Evolutionary conservation across 2,888 invertebrate genomes (phyloP).

Genomic region (Diploptera punctata): DNA sequence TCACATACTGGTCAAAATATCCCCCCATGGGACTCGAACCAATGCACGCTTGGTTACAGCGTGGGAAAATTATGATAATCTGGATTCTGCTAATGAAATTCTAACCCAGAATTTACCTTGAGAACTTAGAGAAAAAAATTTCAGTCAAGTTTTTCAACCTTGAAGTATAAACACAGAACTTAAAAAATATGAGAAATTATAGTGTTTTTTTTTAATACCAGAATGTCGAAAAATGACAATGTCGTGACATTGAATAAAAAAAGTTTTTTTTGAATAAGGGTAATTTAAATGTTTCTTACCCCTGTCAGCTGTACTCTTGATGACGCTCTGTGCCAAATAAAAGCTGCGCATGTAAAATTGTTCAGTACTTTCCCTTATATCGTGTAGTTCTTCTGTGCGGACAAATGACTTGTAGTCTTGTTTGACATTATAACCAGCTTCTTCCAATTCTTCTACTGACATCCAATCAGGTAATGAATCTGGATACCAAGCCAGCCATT

Average conservation of each 20-base stretch:
- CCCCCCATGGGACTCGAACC: too few relatives aligned
- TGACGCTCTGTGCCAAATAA: slow-evolving; percentile 62
- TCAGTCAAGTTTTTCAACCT: too few relatives aligned
- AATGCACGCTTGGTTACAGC: too few relatives aligned
- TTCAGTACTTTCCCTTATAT: slow-evolving; percentile 66
- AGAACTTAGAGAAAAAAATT: too few relatives aligned
- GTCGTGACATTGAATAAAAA: too few relatives aligned
- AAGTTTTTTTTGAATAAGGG: not conserved
- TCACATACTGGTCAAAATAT: too few relatives aligned
- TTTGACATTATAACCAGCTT: slow-evolving; percentile 80
- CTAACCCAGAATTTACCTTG: too few relatives aligned
- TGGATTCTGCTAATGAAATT: too few relatives aligned
- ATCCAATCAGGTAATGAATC: slow-evolving; percentile 81
- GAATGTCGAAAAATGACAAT: not conserved
- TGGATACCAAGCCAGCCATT: slow-evolving; percentile 91
- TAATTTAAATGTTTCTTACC: slow-evolving; percentile 48
- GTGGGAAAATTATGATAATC: too few relatives aligned
- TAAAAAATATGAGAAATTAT: too few relatives aligned
- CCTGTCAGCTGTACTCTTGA: slow-evolving; percentile 60
- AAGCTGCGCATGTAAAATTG: slow-evolving; percentile 71
- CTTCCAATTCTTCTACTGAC: slow-evolving; percentile 71
- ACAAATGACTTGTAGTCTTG: slow-evolving; percentile 69
- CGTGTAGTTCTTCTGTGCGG: slow-evolving; percentile 59
- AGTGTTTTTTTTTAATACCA: too few relatives aligned
- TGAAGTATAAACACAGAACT: too few relatives aligned